Percentiles rank a stretch among this genome's conserved stretches.
phyloP scores from a whole-genome alignment of 2,888 invertebrate species.

The Hypselothyrea guttata region DNA sequence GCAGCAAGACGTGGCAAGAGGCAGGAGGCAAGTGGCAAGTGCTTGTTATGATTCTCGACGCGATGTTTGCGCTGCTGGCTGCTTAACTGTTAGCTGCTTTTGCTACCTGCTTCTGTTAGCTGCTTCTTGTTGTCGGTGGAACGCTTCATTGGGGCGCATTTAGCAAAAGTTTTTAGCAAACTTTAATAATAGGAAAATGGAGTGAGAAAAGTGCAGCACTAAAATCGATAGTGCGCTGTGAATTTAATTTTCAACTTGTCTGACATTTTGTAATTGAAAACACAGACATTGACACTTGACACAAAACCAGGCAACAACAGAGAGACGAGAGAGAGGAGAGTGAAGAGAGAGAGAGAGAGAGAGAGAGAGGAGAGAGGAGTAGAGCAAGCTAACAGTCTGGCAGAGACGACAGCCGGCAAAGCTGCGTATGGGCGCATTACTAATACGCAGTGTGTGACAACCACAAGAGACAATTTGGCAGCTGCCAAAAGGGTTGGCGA shows the following conservation, averaged over 20 bases:
- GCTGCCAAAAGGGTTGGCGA: constrained; percentile 69
- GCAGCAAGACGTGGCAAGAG: constrained; percentile 9
- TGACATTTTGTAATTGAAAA: constrained; percentile 77
- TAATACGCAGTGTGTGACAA: constrained; percentile 77
- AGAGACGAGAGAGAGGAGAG: constrained; percentile 8
- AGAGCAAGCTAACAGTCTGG: no score
- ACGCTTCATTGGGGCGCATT: constrained; percentile 66
- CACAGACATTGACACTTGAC: constrained; percentile 67
- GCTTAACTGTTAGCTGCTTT: no score
- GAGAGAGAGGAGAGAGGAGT: not conserved
- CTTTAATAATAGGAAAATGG: constrained; percentile 33
- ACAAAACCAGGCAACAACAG: constrained; percentile 42
- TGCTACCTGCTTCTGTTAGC: no score
- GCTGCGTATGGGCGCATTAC: constrained; percentile 74
- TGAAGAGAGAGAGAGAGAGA: constrained; percentile 6
- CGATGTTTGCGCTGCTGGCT: not conserved
- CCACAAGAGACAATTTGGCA: constrained; percentile 80
- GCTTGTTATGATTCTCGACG: constrained; percentile 30
- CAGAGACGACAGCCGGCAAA: constrained; percentile 30
- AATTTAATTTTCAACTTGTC: constrained; percentile 77
- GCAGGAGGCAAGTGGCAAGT: constrained; percentile 17
- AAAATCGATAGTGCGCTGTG: constrained; percentile 56
- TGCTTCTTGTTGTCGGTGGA: constrained; percentile 39
- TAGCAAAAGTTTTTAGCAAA: constrained; percentile 58
- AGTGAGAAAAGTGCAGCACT: constrained; percentile 6